Conservation (phyloP, 2,797 vertebrate species). For the Hozukius guyotensis region DNA sequence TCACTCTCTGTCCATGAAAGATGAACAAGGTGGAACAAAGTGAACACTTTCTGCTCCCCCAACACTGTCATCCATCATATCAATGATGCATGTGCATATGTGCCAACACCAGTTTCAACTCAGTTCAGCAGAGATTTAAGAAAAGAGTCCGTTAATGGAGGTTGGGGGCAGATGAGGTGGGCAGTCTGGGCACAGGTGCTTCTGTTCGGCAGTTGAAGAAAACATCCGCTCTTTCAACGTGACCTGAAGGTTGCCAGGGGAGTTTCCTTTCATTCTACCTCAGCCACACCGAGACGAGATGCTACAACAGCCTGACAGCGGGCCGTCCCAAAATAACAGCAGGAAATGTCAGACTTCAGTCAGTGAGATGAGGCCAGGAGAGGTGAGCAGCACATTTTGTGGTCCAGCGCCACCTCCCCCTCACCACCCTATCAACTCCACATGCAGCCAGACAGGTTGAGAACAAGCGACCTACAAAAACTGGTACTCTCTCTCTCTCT, state of each 20-base stretch:
- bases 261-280: constrained; percentile 44
- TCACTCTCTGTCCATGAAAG: constrained; percentile 22
- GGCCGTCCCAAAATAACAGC: constrained; percentile 63
- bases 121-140: constrained; percentile 4
- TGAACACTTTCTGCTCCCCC: background rate
- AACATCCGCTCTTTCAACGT: constrained; percentile 39
- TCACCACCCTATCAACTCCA: background rate
- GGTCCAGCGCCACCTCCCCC: background rate
- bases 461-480: constrained; percentile 14
- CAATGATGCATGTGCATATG: constrained; percentile 17
- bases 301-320: constrained; percentile 29
- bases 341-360: constrained; percentile 68
- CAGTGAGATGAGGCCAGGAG: constrained; percentile 51
- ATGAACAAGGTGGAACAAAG: constrained; percentile 26
- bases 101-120: background rate
- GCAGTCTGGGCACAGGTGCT: background rate
- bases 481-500: background rate
- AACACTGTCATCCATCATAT: constrained; percentile 14
- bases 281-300: constrained; percentile 30
- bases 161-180: background rate
- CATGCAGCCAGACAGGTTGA: constrained; percentile 19
- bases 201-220: constrained; percentile 7
- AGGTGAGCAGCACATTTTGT: constrained; percentile 41
- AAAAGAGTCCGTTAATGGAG: background rate
- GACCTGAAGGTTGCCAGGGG: constrained; percentile 47